These are phyloP conservation scores for Zaprionus inermis DNA, from an alignment of 1,140 invertebrate genomes.

Conservation along the genomic window DNA sequence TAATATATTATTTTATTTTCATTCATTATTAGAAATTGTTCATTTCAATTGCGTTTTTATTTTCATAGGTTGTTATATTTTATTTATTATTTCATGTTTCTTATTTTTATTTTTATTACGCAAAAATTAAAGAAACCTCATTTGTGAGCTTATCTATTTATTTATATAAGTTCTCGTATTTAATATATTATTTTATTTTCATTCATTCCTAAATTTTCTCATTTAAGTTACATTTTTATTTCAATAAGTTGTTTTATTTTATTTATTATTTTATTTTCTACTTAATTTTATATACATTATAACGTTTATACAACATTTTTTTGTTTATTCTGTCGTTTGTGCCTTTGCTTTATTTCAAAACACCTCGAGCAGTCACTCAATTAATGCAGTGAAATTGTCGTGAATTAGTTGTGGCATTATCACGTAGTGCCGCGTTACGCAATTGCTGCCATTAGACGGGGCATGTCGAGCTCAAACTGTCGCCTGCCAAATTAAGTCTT, in stretches of 20 bases:
- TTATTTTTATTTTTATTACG: too few species aligned
- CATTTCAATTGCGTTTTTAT: too few species aligned
- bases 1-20: too few species aligned
- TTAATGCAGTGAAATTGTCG: constrained; percentile 25
- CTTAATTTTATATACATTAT: neutral
- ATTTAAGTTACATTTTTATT: neutral
- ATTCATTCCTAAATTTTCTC: neutral
- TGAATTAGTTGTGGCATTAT: constrained; percentile 9
- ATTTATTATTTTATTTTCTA: neutral
- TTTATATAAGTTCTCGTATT: too few species aligned
- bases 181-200: too few species aligned
- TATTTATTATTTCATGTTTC: too few species aligned
- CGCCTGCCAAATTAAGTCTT: constrained; percentile 29
- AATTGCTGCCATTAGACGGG: constrained; percentile 24
- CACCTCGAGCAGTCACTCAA: neutral
- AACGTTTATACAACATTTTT: neutral
- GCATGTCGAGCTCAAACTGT: constrained; percentile 13
- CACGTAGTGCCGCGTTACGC: constrained; percentile 9
- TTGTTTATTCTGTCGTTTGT: neutral
- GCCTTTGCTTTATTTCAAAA: neutral
- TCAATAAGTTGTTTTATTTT: neutral
- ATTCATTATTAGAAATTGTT: too few species aligned
- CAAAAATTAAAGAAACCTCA: too few species aligned
- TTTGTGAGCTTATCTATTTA: too few species aligned
- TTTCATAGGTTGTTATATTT: too few species aligned